Base-by-base conservation (phyloP, 2,797 vertebrate species). In the Ateles fusciceps region DNA sequence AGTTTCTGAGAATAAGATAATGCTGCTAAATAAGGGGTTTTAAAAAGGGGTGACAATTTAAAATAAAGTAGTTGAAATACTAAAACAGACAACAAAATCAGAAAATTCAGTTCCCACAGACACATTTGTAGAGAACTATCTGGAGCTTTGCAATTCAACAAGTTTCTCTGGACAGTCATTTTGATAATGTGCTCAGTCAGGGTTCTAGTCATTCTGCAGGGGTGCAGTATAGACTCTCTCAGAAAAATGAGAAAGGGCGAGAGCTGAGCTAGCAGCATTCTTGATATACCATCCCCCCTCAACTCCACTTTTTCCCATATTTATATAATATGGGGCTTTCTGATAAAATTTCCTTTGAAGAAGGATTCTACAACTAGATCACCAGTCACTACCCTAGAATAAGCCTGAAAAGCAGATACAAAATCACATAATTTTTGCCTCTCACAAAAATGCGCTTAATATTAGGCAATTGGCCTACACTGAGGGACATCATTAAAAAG, bases 11-110 rank as follows among this genome's bases (percentile, higher is more conserved):
- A 92, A 50, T 64, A 84, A 85, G 11, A 10, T 21, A 75, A 89
- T 13, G 26, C 30, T 89, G 85, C 5, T 64, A 92, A 85, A n/a
- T 48, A 48, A 85, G 21, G 50, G 6, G 5, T 50, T 89, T 64
- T 14, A 68, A 92, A 92, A 92, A 64, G 15, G 6, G 26, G 59
- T 48, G 24, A 61, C 36, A 72, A 72, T 42, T 79, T 88, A 78
- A 88, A 68, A 79, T 78, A 81, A 71, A 36, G 12, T 50, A 78
- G 9, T 26, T 72, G 76, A 93, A 76, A 91, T 42, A 74, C 21
- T 89, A 95, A 94, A 95, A 94, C 28, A 91, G 42, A 59, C 7
- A 15, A 46, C 28, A 93, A 91, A 91, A 74, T 42, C 6, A 94
- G 88, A 89, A 75, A 89, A 75, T n/a, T 94, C 64, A 48, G 59